Base-by-base conservation (phyloP, 2,888 invertebrate genomes). In the Scaeva pyrastri region DNA sequence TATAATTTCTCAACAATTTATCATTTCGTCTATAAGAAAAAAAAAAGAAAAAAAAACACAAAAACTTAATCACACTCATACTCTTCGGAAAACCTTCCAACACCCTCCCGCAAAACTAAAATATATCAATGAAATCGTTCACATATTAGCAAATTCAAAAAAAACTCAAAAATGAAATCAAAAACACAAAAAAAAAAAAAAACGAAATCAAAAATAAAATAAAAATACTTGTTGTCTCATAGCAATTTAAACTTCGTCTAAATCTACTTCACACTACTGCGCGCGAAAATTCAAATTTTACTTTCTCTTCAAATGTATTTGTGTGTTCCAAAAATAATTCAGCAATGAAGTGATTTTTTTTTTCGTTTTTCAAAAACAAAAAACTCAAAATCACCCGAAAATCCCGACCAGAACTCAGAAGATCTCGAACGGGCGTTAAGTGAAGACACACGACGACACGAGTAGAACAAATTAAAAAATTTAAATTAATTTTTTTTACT, bases 341-440 rank as follows among this genome's bases (percentile, higher is more conserved):
- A 88, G 90, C 89, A 90, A 88, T 89, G 86, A 89, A 89, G 89
- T 85, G 77, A 87, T 79, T 86, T 14, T 81, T 71, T 78, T 76
- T 86, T 72, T 87, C 14, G 14, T n/a, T n/a, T n/a, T n/a, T 43
- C 19, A 19, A 48, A 19, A 48, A 48, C 88, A 88, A 88, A 89
- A 90, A 90, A 89, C 89, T 90, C 90, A 92, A 91, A 92, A 92
- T 85, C 87, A 84, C 66, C 84, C 84, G 84, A 78, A 75, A 89
- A 89, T 88, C 88, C 87, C 88, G 90, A 88, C 89, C 88, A 89
- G 78, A 89, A 89, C 88, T 89, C 92, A 92, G 92, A 92, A 91
- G 90, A 91, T 91, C 90, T 91, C 91, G 91, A 92, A 90, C 92
- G 91, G 91, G 91, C 92, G 90, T 90, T 90, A 89, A 91, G 92